These are phyloP conservation scores for Aplochiton taeniatus DNA, from an alignment of 2,797 vertebrate genomes.

Conservation along the genomic window DNA sequence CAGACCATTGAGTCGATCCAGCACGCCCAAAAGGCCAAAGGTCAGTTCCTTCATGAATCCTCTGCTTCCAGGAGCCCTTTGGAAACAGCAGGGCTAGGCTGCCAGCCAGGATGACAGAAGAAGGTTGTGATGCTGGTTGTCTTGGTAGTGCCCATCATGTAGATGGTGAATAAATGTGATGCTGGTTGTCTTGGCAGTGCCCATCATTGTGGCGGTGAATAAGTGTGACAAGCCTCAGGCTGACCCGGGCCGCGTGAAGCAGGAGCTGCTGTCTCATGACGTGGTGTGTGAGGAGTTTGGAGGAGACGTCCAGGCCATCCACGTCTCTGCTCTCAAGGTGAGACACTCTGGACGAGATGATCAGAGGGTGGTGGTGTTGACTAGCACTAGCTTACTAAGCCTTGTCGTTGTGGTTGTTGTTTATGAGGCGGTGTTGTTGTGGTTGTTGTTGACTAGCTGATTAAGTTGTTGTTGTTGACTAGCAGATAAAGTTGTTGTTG, in stretches of 20 bases:
- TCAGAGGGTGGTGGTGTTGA: too few species aligned
- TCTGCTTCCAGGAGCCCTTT: too few species aligned
- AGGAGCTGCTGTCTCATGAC: slow-evolving; percentile 83
- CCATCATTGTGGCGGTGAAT: slow-evolving; percentile 91
- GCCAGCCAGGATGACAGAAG: too few species aligned
- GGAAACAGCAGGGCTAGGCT: too few species aligned
- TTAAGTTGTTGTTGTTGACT: too few species aligned
- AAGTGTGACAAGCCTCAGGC: slow-evolving; percentile 91
- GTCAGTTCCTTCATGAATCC: slow-evolving; percentile 51
- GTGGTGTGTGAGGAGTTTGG: slow-evolving; percentile 92
- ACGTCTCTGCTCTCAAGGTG: slow-evolving; percentile 91
- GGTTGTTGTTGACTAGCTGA: too few species aligned
- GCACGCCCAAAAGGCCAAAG: slow-evolving; percentile 84
- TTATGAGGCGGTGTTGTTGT: too few species aligned
- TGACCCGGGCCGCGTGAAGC: slow-evolving; percentile 84
- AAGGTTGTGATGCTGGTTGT: not conserved
- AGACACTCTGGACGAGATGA: too few species aligned
- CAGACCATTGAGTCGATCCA: slow-evolving; percentile 93
- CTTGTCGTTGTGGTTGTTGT: too few species aligned
- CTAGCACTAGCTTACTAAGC: too few species aligned
- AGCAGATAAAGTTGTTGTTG: too few species aligned
- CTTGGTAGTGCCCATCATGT: not conserved
- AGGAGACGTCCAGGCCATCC: slow-evolving; percentile 90
- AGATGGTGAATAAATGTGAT: not conserved
- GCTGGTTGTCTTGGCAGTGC: slow-evolving; percentile 64